Base-by-base conservation (phyloP, 2,888 invertebrate genomes). In the Ecdyonurus torrentis region DNA sequence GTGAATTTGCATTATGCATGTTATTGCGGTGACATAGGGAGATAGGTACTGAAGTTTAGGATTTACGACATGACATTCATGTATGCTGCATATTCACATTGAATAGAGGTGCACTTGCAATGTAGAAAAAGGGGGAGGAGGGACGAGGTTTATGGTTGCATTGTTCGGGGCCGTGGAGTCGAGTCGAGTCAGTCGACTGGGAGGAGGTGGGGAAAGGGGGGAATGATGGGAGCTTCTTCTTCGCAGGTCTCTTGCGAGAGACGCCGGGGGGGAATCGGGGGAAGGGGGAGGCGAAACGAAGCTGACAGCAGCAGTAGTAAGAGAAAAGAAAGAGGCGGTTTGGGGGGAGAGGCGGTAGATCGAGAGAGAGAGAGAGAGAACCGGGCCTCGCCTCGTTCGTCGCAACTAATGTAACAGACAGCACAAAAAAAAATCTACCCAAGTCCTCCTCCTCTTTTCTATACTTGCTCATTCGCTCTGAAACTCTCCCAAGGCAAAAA, bases 271-370 rank as follows among this genome's bases (percentile, higher is more conserved):
- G 63, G 63, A 62, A 20, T 61, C 65, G 63, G 65, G 65, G 64
- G 63, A 65, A 62, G 62, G 64, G 64, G 61, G 64, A 58, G 53
- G 61, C 58, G 62, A 63, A 61, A 59, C 52, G 55, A 52, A 50
- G 37, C 37, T 70, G 72, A 70, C 70, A 65, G 69, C 64, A 66
- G 66, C 68, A 66, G 65, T 64, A 66, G 71, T 73, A 73, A 73
- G 74, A 70, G 69, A 71, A 68, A 70, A 72, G 72, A 58, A 24
- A 65, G 61, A 59, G 60, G 66, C 60, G 64, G 63, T 65, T 66
- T 5, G 37, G 37, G 37, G 37, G 15, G 37, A 15, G 64, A 58
- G 59, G 62, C 60, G 25, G 65, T 64, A 25, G 58, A 37, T 2
- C 37, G 60, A 60, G 59, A 53, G 58, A 55, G 60, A 52, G 63